A percentile compares a stretch with the other conserved stretches of the same genome.
phyloP scores from a whole-genome alignment of 2,888 invertebrate genomes.

The Autographa pulchrina region DNA sequence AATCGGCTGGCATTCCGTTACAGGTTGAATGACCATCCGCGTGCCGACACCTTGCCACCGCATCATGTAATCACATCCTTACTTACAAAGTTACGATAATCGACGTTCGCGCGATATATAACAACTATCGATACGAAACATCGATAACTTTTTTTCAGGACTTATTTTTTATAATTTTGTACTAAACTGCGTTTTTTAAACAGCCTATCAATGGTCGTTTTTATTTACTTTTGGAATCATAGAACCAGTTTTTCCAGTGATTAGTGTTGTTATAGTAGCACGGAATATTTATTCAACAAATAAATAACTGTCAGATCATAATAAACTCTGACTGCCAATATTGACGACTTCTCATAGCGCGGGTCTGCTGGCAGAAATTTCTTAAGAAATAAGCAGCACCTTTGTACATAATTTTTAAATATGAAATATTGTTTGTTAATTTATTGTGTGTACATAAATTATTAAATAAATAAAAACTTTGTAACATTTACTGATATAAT shows the following conservation, averaged over 20 bases:
- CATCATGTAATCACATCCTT: conserved; percentile 56
- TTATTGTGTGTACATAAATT: no score
- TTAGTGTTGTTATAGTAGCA: conserved; percentile 18
- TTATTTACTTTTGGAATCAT: conserved; percentile 43
- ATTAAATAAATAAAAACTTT: no score
- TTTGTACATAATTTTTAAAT: no score
- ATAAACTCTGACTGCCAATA: no score
- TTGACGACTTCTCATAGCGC: no score
- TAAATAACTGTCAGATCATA: background rate
- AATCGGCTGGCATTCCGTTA: conserved; percentile 63
- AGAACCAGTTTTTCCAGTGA: conserved; percentile 21
- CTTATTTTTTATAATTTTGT: background rate
- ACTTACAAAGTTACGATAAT: conserved; percentile 36
- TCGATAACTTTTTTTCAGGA: conserved; percentile 5
- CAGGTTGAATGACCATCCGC: conserved; percentile 70
- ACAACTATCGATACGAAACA: background rate
- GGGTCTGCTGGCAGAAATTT: no score
- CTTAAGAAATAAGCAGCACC: no score
- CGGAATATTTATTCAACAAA: conserved; percentile 14
- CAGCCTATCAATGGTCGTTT: conserved; percentile 10
- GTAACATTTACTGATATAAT: background rate
- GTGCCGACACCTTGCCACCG: conserved; percentile 56
- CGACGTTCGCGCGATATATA: conserved; percentile 9
- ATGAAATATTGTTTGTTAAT: no score
- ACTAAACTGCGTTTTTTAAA: conserved; percentile 14